Evolutionary conservation across 1,140 invertebrate genomes (phyloP).

Genomic region (Trichonephila inaurata): DNA sequence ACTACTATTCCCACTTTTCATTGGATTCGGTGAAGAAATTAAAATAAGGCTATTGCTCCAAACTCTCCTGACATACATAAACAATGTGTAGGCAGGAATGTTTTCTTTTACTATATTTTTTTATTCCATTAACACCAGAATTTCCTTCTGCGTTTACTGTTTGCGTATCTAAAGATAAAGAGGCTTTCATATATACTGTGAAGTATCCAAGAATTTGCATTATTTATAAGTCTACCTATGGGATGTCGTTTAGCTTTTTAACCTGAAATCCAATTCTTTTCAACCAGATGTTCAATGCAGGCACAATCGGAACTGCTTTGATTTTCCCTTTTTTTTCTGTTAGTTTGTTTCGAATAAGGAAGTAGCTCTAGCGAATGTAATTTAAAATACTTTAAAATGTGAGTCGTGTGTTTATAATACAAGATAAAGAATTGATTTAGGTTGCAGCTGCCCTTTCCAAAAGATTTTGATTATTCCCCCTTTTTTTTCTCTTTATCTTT

Average conservation of each 20-base stretch:
- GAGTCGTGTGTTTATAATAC: slow-evolving; percentile 4
- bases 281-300: slow-evolving; percentile 15
- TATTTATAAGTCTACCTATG: slow-evolving; percentile 38
- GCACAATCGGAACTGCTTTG: slow-evolving; percentile 15
- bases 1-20: neutral
- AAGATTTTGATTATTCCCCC: neutral
- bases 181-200: neutral
- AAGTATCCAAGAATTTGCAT: slow-evolving; percentile 11
- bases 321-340: neutral
- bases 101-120: neutral
- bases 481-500: neutral
- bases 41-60: neutral
- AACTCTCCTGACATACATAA: slow-evolving; percentile 24
- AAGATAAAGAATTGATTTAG: neutral
- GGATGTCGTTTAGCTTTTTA: slow-evolving; percentile 42
- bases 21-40: neutral
- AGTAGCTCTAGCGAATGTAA: slow-evolving; percentile 21
- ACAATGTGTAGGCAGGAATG: slow-evolving; percentile 8
- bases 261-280: slow-evolving; percentile 39
- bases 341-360: slow-evolving; percentile 29
- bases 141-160: neutral
- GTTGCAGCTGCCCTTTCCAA: slow-evolving; percentile 3
- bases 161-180: slow-evolving; percentile 18
- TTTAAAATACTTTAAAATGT: slow-evolving; percentile 46
- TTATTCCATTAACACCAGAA: neutral